Evolutionary conservation across 2,797 vertebrate genomes (phyloP), one percentile per base, ranked within the genome.

Genomic region (Hipposideros larvatus): DNA sequence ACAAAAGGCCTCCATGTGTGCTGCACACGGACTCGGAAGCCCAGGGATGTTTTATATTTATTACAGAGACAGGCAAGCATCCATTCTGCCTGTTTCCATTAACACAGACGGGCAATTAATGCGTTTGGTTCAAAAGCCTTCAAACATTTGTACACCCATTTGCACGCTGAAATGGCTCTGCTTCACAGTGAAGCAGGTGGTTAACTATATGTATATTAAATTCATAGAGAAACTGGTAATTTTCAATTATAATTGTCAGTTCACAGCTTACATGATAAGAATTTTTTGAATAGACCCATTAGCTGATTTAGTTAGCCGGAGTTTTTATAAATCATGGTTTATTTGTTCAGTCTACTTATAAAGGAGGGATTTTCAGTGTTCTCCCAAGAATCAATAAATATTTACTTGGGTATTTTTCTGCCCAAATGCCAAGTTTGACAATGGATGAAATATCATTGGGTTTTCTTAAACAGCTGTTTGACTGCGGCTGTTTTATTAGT

Each of bases 181-280:
- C 59, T 19, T 77, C 96, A 96, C 97, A 96, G 97, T 90, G 95
- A 97, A 96, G 97, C 98, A 98, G 98, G 97, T 98, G 98, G 98
- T 97, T 98, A 98, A 97, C 98, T 97, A 97, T 97, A 98, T 98
- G 97, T 97, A 97, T 97, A 97, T 97, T 97, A 98, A 98, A 97
- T 97, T 97, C 96, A 98, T 95, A 97, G 97, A 97, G 98, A 98
- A 97, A 97, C 95, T 95, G 96, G 97, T 98, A 97, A 98, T 98
- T 98, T 97, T 97, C 98, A 78, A 94, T 97, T 97, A 97, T 97
- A 97, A 98, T 96, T 93, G 96, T 95, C 97, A 97, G 92, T 95
- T 97, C 96, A 96, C 96, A 97, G 97, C 96, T 97, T 97, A 97
- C 97, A 98, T 83, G 96, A 92, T 93, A 97, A 95, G 96, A 96